Conservation (phyloP, 2,797 vertebrate species). For the Labroides dimidiatus region DNA sequence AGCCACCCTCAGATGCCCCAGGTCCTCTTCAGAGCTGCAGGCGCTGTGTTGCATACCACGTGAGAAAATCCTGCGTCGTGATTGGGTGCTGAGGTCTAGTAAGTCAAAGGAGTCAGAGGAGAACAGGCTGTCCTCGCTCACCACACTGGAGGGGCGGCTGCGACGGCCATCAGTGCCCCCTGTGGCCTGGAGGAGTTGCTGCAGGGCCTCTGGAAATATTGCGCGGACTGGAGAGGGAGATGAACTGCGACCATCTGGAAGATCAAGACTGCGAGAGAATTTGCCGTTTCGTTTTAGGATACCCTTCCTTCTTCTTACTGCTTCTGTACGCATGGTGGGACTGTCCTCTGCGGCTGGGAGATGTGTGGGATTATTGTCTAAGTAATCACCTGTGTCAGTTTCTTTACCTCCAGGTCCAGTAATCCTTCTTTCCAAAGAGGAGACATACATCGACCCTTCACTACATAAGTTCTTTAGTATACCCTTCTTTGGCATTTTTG, state of each 20-base stretch:
- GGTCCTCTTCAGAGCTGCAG: conserved; percentile 78
- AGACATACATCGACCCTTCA: conserved; percentile 79
- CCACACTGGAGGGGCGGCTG: conserved; percentile 84
- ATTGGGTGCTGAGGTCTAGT: conserved; percentile 79
- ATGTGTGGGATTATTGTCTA: conserved; percentile 9
- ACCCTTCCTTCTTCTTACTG: conserved; percentile 83
- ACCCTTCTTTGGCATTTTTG: conserved; percentile 88
- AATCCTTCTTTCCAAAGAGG: conserved; percentile 72
- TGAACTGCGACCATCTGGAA: conserved; percentile 60
- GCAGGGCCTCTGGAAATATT: conserved; percentile 72
- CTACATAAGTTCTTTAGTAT: conserved; percentile 87
- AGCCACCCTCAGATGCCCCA: conserved; percentile 46
- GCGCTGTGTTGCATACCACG: conserved; percentile 45
- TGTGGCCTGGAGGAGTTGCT: conserved; percentile 70
- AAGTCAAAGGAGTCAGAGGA: conserved; percentile 86
- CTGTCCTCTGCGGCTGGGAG: conserved; percentile 54
- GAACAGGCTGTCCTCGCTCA: conserved; percentile 87
- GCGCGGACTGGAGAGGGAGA: conserved; percentile 23
- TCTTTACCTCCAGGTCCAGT: conserved; percentile 48
- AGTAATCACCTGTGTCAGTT: conserved; percentile 22
- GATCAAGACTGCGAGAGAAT: conserved; percentile 84
- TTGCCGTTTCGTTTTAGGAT: conserved; percentile 89
- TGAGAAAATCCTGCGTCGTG: conserved; percentile 69
- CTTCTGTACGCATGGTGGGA: conserved; percentile 73
- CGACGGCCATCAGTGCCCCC: conserved; percentile 53